Evolutionary conservation across 2,888 invertebrate genomes (phyloP), one percentile per base, ranked within the genome.

Genomic region (Perizoma affinitatum): DNA sequence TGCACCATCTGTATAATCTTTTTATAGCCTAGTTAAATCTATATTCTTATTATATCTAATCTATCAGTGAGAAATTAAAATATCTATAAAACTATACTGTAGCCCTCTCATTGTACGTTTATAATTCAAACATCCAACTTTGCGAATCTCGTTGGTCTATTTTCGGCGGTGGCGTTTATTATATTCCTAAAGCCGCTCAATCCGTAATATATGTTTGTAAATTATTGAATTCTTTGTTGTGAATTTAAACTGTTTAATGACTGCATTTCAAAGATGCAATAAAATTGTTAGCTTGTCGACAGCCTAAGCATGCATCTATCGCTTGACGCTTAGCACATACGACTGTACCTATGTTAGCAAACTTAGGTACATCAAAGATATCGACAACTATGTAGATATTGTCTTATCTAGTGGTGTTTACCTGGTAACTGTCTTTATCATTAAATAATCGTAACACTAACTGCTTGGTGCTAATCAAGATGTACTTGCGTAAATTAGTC

Each of bases 81-180:
- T 22, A 22, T 22, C 22, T 22, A 22, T 22, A 22, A 22, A 22
- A 22, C 3, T 1, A 22, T 22, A 22, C 22, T 22, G 22, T 2
- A 22, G 22, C 22, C 22, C 22, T 22, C 22, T 22, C 3, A 22
- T 22, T 22, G 22, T 3, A 22, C 22, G 22, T 22, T 22, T 22
- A 3, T 22, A 22, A 22, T 22, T 22, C 22, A 22, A 22, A 22
- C 22, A 22, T 22, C 3, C 22, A 22, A 3, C 3, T 58, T 61
- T 46, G 45, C 51, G n/a, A 51, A 57, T 62, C 61, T 66, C 36
- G 67, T 66, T 65, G 66, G 34, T 66, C 63, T 69, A 69, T 68
- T 63, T 66, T 63, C 42, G 61, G 61, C 57, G 52, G 54, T 68
- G 68, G 66, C 65, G 69, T 63, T 54, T 22, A 22, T 22, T 22